Evolutionary conservation across 2,888 invertebrate species (phyloP), one percentile per base, ranked within the genome.

Genomic region (Disparrhopalites patrizii): DNA sequence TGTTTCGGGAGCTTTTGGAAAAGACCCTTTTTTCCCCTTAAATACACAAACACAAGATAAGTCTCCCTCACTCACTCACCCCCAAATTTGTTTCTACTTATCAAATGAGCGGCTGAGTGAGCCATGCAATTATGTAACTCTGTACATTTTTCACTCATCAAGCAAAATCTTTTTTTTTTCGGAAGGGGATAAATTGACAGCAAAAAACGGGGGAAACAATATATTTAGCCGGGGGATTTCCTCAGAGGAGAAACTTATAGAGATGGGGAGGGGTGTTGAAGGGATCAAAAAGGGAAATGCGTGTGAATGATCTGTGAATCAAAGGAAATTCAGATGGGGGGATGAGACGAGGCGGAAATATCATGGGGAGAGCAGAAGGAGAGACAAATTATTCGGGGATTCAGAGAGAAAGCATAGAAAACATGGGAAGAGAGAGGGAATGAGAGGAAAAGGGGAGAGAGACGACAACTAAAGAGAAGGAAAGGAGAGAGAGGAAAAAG

Each of bases 141-240:
- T 47, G 20, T 23, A 47, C 47, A 23, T 20, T 25, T 47, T 47
- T 47, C 47, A 47, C 25, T 47, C 47, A 47, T 47, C 47, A n/a
- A 4, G 20, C 43, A 20, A 43, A 15, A 5, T 18, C 43, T 43
- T 43, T n/a, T 10, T 10, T 43, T 43, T n/a, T n/a, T 43, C 20
- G 15, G 5, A 15, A 15, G 43, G 5, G 8, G 5, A 5, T 10
- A 43, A 15, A 43, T 18, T 20, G n/a, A 43, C 43, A 43, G 25
- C 20, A 10, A 20, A 7, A 47, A 23, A 20, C 23, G 47, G 23
- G 23, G 20, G 36, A 36, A 36, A 36, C 36, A 7, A 36, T 15
- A 36, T 15, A 36, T 36, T 36, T 36, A 36, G n/a, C 43, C n/a
- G n/a, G n/a, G n/a, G n/a, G n/a, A n/a, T n/a, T n/a, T n/a, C n/a